Evolutionary conservation across 2,113 vertebrate genomes (phyloP), one percentile per base, ranked within the genome.

Genomic region (Brienomyrus longianalis): DNA sequence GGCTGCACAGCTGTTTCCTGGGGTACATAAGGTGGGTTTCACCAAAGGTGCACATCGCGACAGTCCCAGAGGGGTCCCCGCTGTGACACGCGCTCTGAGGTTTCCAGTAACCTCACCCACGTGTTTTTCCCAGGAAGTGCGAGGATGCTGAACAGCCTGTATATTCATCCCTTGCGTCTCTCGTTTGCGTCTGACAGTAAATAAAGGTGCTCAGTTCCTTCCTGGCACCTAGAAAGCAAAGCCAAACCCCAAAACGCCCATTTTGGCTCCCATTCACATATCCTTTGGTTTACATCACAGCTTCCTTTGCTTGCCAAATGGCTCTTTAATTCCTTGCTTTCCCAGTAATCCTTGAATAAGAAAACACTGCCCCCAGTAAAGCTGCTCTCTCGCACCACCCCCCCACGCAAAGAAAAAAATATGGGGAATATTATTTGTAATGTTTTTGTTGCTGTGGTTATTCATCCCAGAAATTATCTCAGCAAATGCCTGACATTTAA

Each of bases 401-500:
- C 50, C 70, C 66, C 13, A 19, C 31, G 31, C 27, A 70, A 27
- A 27, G 62, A 85, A 50, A 23, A 84, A 47, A 84, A 47, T 39
- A 3, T 1, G 39, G 45, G 39, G 39, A 31, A 50, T 52, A 51
- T 54, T 50, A 27, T 51, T 48, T 86, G 50, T 52, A 86, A 86
- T 52, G 84, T 52, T 52, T 86, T 86, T 45, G 84, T 52, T 86
- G n/a, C 45, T 86, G 84, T 47, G 48, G 50, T 86, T 86, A 51
- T 52, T 48, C 45, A 31, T 35, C 13, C 27, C 27, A 80, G 84
- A 31, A 86, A 86, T 86, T 48, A 51, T 86, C 84, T 86, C 6
- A 86, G 84, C 19, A 86, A 52, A 52, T 48, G 84, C 27, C 13
- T 86, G 84, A 86, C 84, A 86, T 86, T 86, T 86, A 52, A 86